These are phyloP conservation scores for Neodontobutis hainanensis DNA, from an alignment of 2,113 vertebrate species.

Conservation along the genomic window DNA sequence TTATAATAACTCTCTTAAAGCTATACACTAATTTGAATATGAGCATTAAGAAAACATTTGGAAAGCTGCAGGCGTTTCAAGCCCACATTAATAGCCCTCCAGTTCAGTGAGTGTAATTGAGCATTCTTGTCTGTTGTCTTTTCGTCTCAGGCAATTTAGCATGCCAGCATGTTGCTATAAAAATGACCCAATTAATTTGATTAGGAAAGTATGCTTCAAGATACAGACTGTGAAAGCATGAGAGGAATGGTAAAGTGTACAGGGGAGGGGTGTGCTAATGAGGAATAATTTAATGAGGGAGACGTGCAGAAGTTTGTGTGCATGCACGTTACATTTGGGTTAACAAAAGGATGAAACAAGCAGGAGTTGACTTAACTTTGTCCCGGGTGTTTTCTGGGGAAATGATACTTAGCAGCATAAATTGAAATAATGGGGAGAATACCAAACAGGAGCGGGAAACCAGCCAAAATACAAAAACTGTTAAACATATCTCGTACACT, in stretches of 20 bases:
- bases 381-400: background rate
- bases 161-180: conserved; percentile 54
- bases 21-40: conserved; percentile 17
- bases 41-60: conserved; percentile 21
- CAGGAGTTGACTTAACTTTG: conserved; percentile 14
- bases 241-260: conserved; percentile 38
- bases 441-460: conserved; percentile 5
- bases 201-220: conserved; percentile 61
- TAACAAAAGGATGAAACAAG: conserved; percentile 39
- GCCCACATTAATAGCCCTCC: conserved; percentile 40
- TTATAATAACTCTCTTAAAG: conserved; percentile 7
- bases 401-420: conserved; percentile 14
- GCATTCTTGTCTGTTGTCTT: conserved; percentile 60
- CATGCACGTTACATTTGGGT: conserved; percentile 28
- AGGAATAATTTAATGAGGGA: conserved; percentile 33
- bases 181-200: conserved; percentile 72
- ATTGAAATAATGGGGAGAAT: conserved; percentile 13
- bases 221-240: conserved; percentile 46
- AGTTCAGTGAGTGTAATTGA: conserved; percentile 60
- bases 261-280: conserved; percentile 34
- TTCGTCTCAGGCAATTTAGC: conserved; percentile 47
- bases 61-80: conserved; percentile 11
- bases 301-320: conserved; percentile 30
- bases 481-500: background rate
- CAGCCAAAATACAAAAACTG: conserved; percentile 2